phyloP scores from a whole-genome alignment of 2,888 invertebrate species.

The Arenicola marina region DNA sequence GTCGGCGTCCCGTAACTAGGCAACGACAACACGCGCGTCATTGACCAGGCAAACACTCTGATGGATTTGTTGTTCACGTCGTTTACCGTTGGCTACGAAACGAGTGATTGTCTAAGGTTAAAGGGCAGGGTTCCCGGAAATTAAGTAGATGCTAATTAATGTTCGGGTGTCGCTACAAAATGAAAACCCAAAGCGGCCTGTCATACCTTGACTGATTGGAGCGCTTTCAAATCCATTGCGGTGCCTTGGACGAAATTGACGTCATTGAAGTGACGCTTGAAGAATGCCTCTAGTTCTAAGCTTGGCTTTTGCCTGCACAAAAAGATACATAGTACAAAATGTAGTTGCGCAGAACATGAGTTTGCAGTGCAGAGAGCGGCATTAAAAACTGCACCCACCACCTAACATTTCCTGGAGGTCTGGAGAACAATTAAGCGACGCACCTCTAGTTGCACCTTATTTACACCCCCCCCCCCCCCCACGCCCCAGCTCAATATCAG shows the following conservation, averaged over 20 bases:
- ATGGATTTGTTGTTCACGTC: not conserved
- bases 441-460: too few species aligned
- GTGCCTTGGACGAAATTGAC: constrained; percentile 26
- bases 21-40: too few species aligned
- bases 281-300: constrained; percentile 31
- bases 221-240: constrained; percentile 21
- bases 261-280: constrained; percentile 24
- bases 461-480: too few species aligned
- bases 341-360: not conserved
- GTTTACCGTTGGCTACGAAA: not conserved
- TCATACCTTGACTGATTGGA: constrained; percentile 26
- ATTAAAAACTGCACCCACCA: too few species aligned
- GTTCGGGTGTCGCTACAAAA: too few species aligned
- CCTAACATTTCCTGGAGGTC: too few species aligned
- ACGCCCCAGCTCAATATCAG: too few species aligned
- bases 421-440: too few species aligned
- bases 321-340: not conserved
- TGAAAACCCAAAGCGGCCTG: too few species aligned
- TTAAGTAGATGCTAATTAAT: too few species aligned
- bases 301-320: constrained; percentile 22
- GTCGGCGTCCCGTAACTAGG: constrained; percentile 24
- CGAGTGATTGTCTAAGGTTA: not conserved
- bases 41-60: not conserved
- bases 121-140: not conserved
- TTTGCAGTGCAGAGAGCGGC: too few species aligned